A percentile compares a stretch with the other conserved stretches of the same genome.
These are phyloP conservation scores for Crossocerus cetratus DNA, from an alignment of 2,888 invertebrate species.

Conservation along the genomic window DNA sequence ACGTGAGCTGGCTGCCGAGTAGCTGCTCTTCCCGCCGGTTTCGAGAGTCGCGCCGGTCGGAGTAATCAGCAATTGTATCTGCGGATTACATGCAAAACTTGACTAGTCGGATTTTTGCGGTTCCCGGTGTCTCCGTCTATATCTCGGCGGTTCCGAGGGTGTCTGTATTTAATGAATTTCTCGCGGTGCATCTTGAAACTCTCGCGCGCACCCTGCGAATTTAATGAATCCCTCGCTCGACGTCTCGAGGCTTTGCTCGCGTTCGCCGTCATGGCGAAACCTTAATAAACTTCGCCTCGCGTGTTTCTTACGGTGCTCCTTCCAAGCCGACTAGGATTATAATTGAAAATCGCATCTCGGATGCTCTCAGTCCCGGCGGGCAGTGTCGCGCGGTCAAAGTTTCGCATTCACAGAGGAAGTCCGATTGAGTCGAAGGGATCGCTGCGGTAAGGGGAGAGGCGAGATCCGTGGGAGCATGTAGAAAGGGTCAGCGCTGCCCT, in stretches of 20 bases:
- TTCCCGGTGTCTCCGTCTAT: too few species aligned
- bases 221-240: constrained; percentile 13
- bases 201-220: neutral
- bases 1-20: neutral
- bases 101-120: neutral
- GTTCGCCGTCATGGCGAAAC: constrained; percentile 9
- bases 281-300: constrained; percentile 7
- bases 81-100: constrained; percentile 6
- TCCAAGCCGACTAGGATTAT: too few species aligned
- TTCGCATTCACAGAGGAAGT: constrained; percentile 30
- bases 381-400: constrained; percentile 20
- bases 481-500: constrained; percentile 49
- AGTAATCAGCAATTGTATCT: neutral
- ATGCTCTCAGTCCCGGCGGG: neutral
- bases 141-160: constrained; percentile 1
- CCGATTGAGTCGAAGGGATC: constrained; percentile 25
- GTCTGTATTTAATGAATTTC: constrained; percentile 13
- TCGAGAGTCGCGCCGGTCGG: neutral
- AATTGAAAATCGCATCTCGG: neutral
- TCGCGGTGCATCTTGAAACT: constrained; percentile 22
- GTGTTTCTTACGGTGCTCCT: neutral
- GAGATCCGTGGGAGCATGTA: constrained; percentile 27
- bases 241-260: constrained; percentile 16
- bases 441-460: constrained; percentile 7
- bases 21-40: neutral